phyloP scores from a whole-genome alignment of 2,888 invertebrate species.

The Stegophylla sp. region DNA sequence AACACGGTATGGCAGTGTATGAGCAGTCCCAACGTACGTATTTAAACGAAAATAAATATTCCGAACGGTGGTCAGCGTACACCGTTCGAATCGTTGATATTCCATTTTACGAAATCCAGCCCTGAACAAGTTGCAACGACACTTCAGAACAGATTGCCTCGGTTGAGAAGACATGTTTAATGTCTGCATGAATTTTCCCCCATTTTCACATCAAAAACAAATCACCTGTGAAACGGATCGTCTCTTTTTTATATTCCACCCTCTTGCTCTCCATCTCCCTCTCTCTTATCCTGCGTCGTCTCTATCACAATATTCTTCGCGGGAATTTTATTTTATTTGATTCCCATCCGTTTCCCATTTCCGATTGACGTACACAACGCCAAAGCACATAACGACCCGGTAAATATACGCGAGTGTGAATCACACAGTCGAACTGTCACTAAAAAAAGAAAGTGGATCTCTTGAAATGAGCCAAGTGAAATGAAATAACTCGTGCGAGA shows the following conservation, averaged over 20 bases:
- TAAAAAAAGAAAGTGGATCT: neutral
- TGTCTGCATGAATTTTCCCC: too few relatives aligned
- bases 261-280: too few relatives aligned
- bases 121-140: too few relatives aligned
- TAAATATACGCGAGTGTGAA: neutral
- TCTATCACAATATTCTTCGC: too few relatives aligned
- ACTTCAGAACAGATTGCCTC: too few relatives aligned
- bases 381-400: neutral
- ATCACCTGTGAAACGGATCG: too few relatives aligned
- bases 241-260: too few relatives aligned
- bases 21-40: neutral
- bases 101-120: too few relatives aligned
- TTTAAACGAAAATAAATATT: constrained; percentile 19
- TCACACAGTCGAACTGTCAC: neutral
- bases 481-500: neutral
- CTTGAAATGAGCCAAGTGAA: neutral
- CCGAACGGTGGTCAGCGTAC: neutral
- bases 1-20: neutral
- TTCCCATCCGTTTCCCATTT: neutral
- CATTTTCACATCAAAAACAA: too few relatives aligned
- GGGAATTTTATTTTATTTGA: neutral
- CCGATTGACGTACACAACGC: neutral
- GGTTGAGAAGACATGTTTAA: too few relatives aligned
- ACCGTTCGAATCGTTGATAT: neutral
- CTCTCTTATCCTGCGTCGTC: too few relatives aligned